Conservation (phyloP, 2,888 invertebrate genomes). For the Eulithis prunata region DNA sequence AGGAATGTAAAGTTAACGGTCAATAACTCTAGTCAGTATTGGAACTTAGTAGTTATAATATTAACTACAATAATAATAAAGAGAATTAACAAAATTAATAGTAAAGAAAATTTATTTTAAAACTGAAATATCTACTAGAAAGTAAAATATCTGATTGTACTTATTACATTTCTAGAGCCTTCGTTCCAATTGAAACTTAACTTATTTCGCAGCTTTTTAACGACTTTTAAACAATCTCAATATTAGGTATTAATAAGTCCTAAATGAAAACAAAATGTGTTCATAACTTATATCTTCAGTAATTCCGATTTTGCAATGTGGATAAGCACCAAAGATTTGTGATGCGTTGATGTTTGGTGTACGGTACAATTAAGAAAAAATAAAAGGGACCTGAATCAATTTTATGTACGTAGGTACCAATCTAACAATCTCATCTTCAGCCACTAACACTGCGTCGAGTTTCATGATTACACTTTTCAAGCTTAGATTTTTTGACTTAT, state of each 20-base stretch:
- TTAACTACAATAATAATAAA: constrained; percentile 23
- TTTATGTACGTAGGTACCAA: constrained; percentile 80
- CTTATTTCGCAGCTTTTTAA: constrained; percentile 81
- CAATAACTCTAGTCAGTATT: constrained; percentile 80
- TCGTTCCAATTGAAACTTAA: constrained; percentile 69
- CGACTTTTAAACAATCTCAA: constrained; percentile 78
- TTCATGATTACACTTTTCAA: constrained; percentile 45
- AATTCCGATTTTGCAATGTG: constrained; percentile 79
- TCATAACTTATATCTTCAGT: constrained; percentile 74
- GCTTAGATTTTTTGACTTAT: constrained; percentile 68
- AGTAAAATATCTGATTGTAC: constrained; percentile 22
- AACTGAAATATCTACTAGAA: constrained; percentile 12
- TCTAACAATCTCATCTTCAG: constrained; percentile 81
- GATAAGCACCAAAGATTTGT: constrained; percentile 84
- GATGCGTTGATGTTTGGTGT: constrained; percentile 79
- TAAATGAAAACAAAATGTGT: constrained; percentile 77
- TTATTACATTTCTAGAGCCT: constrained; percentile 27
- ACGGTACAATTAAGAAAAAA: constrained; percentile 78
- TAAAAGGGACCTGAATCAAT: constrained; percentile 83
- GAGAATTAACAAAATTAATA: constrained; percentile 3
- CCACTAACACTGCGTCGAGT: constrained; percentile 68
- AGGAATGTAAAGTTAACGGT: constrained; percentile 52
- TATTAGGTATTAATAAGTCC: constrained; percentile 68
- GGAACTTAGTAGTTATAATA: constrained; percentile 64
- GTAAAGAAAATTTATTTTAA: constrained; percentile 20